Evolutionary conservation across 2,113 vertebrate genomes (phyloP).

Genomic region (Pterocles gutturalis): DNA sequence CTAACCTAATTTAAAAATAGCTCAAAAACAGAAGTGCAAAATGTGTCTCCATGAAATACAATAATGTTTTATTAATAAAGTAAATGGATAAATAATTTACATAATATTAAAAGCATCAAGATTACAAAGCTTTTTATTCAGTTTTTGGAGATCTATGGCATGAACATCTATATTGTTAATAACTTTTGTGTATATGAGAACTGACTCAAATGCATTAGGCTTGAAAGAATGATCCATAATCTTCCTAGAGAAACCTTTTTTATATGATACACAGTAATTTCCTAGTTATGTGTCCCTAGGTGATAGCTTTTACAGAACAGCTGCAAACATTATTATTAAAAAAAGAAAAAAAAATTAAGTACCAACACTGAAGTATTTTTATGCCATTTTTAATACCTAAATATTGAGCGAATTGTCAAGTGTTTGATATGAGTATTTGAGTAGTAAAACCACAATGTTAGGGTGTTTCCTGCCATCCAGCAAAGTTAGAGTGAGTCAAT

Average conservation of each 20-base stretch:
- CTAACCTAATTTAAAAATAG: constrained; percentile 64
- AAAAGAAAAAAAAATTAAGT: background rate
- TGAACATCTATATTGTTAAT: background rate
- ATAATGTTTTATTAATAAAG: constrained; percentile 37
- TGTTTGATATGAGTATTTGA: background rate
- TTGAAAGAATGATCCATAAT: background rate
- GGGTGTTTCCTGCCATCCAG: background rate
- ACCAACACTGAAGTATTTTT: background rate
- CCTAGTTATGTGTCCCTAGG: background rate
- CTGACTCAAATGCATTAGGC: background rate
- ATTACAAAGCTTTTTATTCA: background rate
- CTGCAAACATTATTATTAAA: background rate
- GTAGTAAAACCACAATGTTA: background rate
- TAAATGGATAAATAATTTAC: constrained; percentile 13
- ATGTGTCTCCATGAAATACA: constrained; percentile 38
- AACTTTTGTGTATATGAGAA: background rate
- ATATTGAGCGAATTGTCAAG: background rate
- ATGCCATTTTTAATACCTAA: background rate
- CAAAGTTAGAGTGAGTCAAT: background rate
- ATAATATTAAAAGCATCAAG: background rate
- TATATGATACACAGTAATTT: background rate
- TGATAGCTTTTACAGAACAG: background rate
- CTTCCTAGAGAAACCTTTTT: background rate
- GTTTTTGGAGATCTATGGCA: background rate
- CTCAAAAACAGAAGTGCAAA: constrained; percentile 70